phyloP scores from a whole-genome alignment of 2,113 vertebrate genomes.

The Plestiodon gilberti region DNA sequence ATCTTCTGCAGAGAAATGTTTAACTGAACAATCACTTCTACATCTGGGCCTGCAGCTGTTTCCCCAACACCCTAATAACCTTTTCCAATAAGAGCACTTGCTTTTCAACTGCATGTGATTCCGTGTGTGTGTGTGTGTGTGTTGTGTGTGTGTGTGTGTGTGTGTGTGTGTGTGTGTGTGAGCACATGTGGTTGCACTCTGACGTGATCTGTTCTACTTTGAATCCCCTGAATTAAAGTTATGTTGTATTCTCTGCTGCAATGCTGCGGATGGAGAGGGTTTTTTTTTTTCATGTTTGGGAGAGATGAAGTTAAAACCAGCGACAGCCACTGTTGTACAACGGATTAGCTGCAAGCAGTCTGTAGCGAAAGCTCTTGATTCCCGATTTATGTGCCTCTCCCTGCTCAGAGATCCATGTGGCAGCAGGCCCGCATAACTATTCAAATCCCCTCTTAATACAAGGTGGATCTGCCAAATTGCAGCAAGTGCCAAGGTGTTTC shows the following conservation, averaged over 20 bases:
- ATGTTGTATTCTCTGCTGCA: background rate
- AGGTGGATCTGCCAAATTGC: background rate
- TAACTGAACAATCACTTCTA: constrained; percentile 14
- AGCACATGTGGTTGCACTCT: background rate
- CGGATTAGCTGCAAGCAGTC: constrained; percentile 30
- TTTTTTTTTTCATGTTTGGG: constrained; percentile 23
- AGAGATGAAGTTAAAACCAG: constrained; percentile 14
- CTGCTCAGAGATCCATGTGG: constrained; percentile 20
- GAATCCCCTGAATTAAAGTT: constrained; percentile 5
- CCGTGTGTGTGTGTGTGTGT: background rate
- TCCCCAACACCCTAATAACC: background rate
- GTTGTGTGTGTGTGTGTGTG: background rate
- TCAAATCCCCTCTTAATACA: background rate
- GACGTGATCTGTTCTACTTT: background rate
- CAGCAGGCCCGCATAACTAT: background rate
- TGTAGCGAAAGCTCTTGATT: constrained; percentile 28
- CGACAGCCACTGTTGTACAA: constrained; percentile 12
- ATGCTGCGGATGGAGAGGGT: constrained; percentile 25
- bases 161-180: background rate
- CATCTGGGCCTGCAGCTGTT: constrained; percentile 14
- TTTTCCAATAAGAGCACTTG: background rate
- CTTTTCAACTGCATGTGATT: background rate
- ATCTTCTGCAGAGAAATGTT: constrained; percentile 40
- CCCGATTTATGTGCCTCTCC: constrained; percentile 1
- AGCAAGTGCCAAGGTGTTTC: background rate